Percentiles rank a stretch among this genome's conserved stretches.
Conservation (phyloP, 2,888 invertebrate genomes). For the Epinotia brunnichana region DNA sequence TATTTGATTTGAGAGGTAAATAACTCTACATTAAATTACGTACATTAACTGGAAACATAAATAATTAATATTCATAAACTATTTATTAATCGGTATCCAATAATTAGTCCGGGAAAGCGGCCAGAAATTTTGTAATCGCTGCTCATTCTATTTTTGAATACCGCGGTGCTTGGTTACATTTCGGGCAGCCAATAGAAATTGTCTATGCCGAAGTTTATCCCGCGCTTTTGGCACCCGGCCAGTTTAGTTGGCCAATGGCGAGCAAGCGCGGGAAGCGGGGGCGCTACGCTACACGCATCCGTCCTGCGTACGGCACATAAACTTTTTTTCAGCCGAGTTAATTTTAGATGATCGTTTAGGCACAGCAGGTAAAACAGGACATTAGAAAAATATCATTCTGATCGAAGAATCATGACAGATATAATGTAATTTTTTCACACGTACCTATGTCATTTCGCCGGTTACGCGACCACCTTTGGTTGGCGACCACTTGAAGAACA, state of each 20-base stretch:
- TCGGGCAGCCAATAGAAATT: slow-evolving; percentile 69
- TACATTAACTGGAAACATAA: not conserved
- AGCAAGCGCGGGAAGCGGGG: slow-evolving; percentile 66
- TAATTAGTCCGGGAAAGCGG: slow-evolving; percentile 48
- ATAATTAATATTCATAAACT: not conserved
- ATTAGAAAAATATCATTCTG: not conserved
- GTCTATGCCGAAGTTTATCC: slow-evolving; percentile 67
- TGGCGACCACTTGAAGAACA: too few relatives aligned
- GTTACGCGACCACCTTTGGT: too few relatives aligned
- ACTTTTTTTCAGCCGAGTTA: slow-evolving; percentile 59
- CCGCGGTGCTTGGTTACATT: slow-evolving; percentile 81
- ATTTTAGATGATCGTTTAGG: slow-evolving; percentile 53
- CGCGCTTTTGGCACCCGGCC: slow-evolving; percentile 79
- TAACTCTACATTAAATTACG: not conserved
- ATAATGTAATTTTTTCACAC: not conserved
- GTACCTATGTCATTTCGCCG: too few relatives aligned
- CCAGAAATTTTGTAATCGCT: slow-evolving; percentile 61
- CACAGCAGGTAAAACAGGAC: slow-evolving; percentile 16
- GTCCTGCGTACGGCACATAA: slow-evolving; percentile 54
- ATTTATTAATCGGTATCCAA: slow-evolving; percentile 22
- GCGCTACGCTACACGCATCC: slow-evolving; percentile 64
- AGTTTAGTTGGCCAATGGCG: slow-evolving; percentile 69
- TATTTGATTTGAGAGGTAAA: not conserved
- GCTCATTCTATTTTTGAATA: slow-evolving; percentile 81
- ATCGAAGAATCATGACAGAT: not conserved